A percentile compares a stretch with the other conserved stretches of the same genome.
Conservation (phyloP, 1,140 invertebrate genomes). For the Ceratina japonica region DNA sequence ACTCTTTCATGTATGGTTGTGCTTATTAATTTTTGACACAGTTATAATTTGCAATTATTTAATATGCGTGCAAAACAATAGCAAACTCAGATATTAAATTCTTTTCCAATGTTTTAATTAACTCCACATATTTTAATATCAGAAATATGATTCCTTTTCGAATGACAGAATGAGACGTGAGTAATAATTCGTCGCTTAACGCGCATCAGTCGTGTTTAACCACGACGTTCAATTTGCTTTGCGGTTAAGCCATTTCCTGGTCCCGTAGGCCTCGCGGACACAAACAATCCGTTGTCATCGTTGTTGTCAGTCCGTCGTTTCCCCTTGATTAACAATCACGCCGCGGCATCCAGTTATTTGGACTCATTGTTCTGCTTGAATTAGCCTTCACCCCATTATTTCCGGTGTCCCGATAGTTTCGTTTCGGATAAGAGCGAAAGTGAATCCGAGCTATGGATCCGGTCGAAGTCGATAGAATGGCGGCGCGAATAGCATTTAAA, state of each 20-base stretch:
- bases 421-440: background rate
- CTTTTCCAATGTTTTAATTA: too few species aligned
- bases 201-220: constrained; percentile 55
- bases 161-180: too few species aligned
- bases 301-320: constrained; percentile 11
- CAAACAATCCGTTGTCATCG: background rate
- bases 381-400: background rate
- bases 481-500: too few species aligned
- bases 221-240: constrained; percentile 63
- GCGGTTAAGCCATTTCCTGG: constrained; percentile 45
- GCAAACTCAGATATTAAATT: too few species aligned
- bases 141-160: too few species aligned
- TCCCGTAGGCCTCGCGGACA: background rate
- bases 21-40: too few species aligned
- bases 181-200: constrained; percentile 3
- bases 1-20: too few species aligned
- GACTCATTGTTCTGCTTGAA: background rate
- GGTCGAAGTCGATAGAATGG: too few species aligned
- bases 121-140: too few species aligned
- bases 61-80: too few species aligned
- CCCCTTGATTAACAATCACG: constrained; percentile 11
- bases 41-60: too few species aligned
- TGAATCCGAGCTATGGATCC: background rate
- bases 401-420: background rate
- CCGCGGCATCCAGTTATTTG: background rate